phyloP scores from a whole-genome alignment of 1,140 invertebrate genomes.

The Diorhabda carinulata region DNA sequence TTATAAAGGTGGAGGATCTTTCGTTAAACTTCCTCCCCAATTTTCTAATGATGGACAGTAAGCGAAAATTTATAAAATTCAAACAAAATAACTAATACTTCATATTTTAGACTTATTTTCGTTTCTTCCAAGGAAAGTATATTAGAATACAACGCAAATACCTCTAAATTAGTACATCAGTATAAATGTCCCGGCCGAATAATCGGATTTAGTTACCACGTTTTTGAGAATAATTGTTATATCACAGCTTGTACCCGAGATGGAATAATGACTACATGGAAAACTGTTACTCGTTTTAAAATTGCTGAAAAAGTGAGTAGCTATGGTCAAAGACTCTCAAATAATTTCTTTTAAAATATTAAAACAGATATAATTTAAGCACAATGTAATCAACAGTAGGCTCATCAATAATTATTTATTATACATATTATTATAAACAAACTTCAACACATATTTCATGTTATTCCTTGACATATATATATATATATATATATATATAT shows the following conservation, averaged over 20 bases:
- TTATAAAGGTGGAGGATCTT: constrained; percentile 54
- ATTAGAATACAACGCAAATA: constrained; percentile 56
- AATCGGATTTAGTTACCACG: constrained; percentile 49
- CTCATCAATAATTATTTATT: too few species aligned
- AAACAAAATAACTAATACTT: constrained; percentile 22
- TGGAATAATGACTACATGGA: constrained; percentile 55
- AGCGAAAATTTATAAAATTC: constrained; percentile 40
- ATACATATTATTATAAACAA: too few species aligned
- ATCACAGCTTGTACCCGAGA: constrained; percentile 54
- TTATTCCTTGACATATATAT: too few species aligned
- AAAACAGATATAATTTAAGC: neutral
- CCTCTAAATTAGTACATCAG: constrained; percentile 53
- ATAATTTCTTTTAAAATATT: neutral
- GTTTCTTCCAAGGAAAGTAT: constrained; percentile 55
- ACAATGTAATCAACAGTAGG: too few species aligned
- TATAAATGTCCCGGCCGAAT: constrained; percentile 52
- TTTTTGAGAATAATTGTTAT: constrained; percentile 48
- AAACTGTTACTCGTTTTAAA: constrained; percentile 52
- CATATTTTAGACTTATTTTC: constrained; percentile 53
- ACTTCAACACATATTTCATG: too few species aligned
- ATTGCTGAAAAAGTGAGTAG: constrained; percentile 49
- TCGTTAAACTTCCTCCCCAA: constrained; percentile 57
- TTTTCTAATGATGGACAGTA: constrained; percentile 63
- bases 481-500: too few species aligned
- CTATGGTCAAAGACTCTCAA: neutral